phyloP scores from a whole-genome alignment of 1,140 invertebrate genomes.

The Plodia interpunctella region DNA sequence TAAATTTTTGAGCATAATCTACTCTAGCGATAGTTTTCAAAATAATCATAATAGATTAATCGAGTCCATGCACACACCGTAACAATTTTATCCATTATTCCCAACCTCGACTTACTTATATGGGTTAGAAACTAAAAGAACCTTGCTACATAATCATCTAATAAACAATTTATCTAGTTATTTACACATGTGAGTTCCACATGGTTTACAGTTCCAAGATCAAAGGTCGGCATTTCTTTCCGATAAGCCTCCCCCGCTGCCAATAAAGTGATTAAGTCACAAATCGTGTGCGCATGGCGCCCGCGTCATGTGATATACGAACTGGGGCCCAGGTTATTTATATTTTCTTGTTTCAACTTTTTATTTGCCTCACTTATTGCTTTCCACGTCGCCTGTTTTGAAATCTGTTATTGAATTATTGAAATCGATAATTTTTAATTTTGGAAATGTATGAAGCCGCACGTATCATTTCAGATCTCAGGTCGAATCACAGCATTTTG shows the following conservation, averaged over 20 bases:
- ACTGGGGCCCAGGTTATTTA: conserved; percentile 31
- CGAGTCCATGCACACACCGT: no score
- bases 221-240: conserved; percentile 50
- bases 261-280: conserved; percentile 77
- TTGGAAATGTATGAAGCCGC: no score
- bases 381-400: background rate
- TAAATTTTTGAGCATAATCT: no score
- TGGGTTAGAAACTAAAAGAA: no score
- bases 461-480: no score
- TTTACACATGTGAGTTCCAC: background rate
- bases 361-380: background rate
- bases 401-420: background rate
- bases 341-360: conserved; percentile 19
- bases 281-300: conserved; percentile 54
- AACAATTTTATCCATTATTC: no score
- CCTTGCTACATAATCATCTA: no score
- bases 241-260: conserved; percentile 71
- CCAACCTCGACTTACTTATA: no score
- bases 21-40: no score
- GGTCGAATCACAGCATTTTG: no score
- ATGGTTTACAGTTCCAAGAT: background rate
- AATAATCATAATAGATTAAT: no score
- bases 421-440: background rate
- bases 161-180: no score
- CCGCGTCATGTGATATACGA: conserved; percentile 37